Evolutionary conservation across 2,888 invertebrate species (phyloP), one percentile per base, ranked within the genome.

Genomic region (Byasa hedistus): DNA sequence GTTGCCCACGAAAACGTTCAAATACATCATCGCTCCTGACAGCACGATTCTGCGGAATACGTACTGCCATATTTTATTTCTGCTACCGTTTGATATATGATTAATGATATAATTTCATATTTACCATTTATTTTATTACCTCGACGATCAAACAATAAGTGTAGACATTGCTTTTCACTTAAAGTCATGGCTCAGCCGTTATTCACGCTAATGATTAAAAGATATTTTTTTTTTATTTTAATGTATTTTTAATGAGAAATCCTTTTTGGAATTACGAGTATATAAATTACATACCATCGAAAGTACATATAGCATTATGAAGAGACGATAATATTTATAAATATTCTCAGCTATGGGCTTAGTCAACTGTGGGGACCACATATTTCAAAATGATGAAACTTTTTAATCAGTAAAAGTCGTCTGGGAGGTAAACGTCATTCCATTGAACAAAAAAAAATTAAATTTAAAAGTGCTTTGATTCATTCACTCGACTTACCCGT

Each of bases 1-100:
- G 82, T 82, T 54, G 82, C 81, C 84, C 86, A 85, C 89, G 90
- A 89, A 91, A 91, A 89, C 90, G 90, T 80, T 90, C 90, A 86
- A 88, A 91, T 91, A 89, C 91, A 91, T 91, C 91, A 91, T 91
- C 82, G 77, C 73, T 72, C 74, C 75, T 88, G 90, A 89, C 90
- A 89, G 86, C 82, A 78, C 79, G 81, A 80, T 86, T 85, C 87
- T 84, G 84, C 78, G 81, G 82, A 85, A 80, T 85, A 84, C 82
- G 85, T 85, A 88, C 85, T 84, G 87, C 89, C 83, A 89, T 89
- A 90, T 90, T 90, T 90, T 90, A 90, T 89, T 90, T 89, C 84
- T 83, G 84, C 82, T 81, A 85, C 84, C 78, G 79, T 84, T 82
- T 84, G 80, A 86, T 89, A 83, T 77, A 82, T 89, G 89, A 90